Evolutionary conservation across 1,140 invertebrate species (phyloP).

Genomic region (Lepidurus couesii): DNA sequence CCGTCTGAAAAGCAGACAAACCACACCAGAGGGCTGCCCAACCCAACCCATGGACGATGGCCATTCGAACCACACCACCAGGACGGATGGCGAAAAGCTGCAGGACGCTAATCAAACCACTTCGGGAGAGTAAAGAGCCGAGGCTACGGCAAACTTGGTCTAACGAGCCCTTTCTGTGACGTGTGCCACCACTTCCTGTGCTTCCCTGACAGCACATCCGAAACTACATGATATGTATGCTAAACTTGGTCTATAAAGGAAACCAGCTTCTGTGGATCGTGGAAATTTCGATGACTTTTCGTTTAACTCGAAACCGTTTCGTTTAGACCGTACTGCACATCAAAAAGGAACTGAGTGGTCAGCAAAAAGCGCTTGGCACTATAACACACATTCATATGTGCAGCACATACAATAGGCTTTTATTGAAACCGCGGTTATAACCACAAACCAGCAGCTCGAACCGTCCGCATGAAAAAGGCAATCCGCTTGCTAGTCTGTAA

Average conservation of each 20-base stretch:
- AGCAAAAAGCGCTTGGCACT: neutral
- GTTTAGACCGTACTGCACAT: neutral
- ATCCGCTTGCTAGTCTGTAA: neutral
- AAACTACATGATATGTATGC: neutral
- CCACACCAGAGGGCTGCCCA: neutral
- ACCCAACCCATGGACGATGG: slow-evolving; percentile 12
- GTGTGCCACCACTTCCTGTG: neutral
- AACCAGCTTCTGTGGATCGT: neutral
- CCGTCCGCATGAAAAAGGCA: neutral
- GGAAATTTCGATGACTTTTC: neutral
- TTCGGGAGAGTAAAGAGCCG: neutral
- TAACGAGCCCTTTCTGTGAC: neutral
- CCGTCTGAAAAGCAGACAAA: too few species aligned
- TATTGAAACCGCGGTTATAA: neutral
- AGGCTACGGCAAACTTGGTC: neutral
- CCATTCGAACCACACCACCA: neutral
- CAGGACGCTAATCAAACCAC: neutral
- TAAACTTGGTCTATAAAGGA: too few species aligned
- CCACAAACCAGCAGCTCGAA: neutral
- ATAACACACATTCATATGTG: neutral
- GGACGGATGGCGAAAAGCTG: neutral
- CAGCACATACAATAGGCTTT: neutral
- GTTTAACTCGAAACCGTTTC: neutral
- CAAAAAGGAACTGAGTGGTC: neutral
- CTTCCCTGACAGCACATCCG: neutral